Conservation (phyloP, 2,888 invertebrate genomes). For the Chrysolina haemoptera region DNA sequence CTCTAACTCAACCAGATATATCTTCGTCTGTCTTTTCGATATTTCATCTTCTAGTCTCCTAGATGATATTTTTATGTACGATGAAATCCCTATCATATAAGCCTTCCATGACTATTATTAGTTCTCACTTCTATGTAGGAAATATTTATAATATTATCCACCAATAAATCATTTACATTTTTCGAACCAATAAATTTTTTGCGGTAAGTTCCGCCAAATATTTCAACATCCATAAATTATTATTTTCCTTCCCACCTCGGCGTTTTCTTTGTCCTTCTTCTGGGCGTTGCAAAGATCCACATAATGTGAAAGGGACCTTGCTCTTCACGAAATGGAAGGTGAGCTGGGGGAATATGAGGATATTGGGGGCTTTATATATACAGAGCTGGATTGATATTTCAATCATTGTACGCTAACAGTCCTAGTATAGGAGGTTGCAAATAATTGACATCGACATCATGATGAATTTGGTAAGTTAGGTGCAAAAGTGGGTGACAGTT, state of each 20-base stretch:
- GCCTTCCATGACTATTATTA: too few relatives aligned
- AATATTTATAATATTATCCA: too few relatives aligned
- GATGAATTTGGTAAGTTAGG: slow-evolving; percentile 66
- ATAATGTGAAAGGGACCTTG: slow-evolving; percentile 68
- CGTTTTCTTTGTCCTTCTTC: slow-evolving; percentile 38
- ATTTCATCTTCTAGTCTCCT: too few relatives aligned
- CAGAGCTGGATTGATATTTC: slow-evolving; percentile 56
- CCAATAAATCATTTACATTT: background rate
- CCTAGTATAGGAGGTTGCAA: slow-evolving; percentile 68
- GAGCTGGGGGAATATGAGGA: slow-evolving; percentile 26
- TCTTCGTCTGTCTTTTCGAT: too few relatives aligned
- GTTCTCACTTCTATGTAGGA: too few relatives aligned
- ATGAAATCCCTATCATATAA: too few relatives aligned
- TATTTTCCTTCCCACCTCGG: slow-evolving; percentile 26
- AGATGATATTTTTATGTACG: too few relatives aligned
- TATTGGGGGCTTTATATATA: slow-evolving; percentile 65
- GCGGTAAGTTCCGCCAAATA: slow-evolving; percentile 5
- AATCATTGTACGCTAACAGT: slow-evolving; percentile 65
- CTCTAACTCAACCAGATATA: too few relatives aligned
- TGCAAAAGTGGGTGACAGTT: slow-evolving; percentile 10
- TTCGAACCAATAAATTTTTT: background rate
- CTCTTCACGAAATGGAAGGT: slow-evolving; percentile 55
- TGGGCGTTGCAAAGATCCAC: slow-evolving; percentile 45
- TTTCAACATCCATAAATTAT: slow-evolving; percentile 22
- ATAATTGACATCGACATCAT: slow-evolving; percentile 55